phyloP scores from a whole-genome alignment of 1,140 invertebrate genomes.

The Asobara japonica region DNA sequence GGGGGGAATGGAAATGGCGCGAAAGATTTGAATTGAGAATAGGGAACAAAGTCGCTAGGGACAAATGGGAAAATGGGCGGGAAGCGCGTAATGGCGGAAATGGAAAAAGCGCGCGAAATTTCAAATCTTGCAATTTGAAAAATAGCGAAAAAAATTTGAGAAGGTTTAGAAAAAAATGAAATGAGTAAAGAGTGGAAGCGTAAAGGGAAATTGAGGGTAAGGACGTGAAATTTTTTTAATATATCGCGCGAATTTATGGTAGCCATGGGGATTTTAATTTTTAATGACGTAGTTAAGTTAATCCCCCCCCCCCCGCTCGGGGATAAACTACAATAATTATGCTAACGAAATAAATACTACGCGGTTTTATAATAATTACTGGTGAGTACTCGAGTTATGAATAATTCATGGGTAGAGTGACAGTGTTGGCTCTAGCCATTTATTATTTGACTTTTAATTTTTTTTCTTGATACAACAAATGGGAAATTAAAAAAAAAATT shows the following conservation, averaged over 20 bases:
- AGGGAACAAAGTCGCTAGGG: no score
- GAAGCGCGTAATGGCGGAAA: no score
- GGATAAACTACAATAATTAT: slow-evolving; percentile 38
- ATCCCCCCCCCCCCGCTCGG: slow-evolving; percentile 11
- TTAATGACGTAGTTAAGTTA: slow-evolving; percentile 35
- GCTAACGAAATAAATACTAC: slow-evolving; percentile 37
- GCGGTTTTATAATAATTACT: slow-evolving; percentile 30
- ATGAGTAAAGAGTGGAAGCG: neutral
- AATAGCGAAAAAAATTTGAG: no score
- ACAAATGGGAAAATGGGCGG: no score
- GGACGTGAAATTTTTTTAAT: neutral
- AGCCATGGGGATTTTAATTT: neutral
- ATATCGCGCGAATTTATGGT: neutral
- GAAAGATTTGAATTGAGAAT: no score
- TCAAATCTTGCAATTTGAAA: no score
- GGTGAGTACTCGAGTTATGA: slow-evolving; percentile 1
- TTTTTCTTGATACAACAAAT: neutral
- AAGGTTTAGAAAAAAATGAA: no score
- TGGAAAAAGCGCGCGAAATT: no score
- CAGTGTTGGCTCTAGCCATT: neutral
- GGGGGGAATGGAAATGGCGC: no score
- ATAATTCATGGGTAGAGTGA: slow-evolving; percentile 29
- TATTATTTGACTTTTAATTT: slow-evolving; percentile 1
- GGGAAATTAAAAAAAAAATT: no score
- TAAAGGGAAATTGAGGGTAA: neutral